Evolutionary conservation across 2,888 invertebrate species (phyloP).

Genomic region (Ischnura elegans): DNA sequence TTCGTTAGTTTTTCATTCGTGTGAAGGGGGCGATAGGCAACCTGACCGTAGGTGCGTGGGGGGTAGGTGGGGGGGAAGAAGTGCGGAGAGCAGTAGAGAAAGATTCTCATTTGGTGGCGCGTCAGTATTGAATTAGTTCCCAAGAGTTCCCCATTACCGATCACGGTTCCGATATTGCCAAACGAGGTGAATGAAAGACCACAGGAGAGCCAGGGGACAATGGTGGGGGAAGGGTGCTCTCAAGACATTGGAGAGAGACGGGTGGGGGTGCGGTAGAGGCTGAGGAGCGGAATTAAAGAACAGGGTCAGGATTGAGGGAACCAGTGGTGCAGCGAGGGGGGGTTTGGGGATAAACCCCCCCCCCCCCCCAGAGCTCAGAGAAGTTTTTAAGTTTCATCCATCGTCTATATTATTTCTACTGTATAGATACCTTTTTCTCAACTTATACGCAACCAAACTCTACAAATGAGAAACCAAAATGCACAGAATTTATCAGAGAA

Average conservation of each 20-base stretch:
- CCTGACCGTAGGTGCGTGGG: not conserved
- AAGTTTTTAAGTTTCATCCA: too few species aligned
- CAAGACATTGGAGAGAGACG: not conserved
- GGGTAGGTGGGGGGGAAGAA: not conserved
- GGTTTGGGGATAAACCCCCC: too few species aligned
- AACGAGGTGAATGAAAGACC: slow-evolving; percentile 66
- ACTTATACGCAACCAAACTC: too few species aligned
- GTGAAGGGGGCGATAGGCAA: not conserved
- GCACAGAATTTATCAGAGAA: too few species aligned
- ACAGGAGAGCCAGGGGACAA: too few species aligned
- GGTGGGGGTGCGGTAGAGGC: not conserved
- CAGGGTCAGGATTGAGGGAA: not conserved
- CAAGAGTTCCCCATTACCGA: slow-evolving; percentile 63
- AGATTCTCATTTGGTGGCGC: slow-evolving; percentile 38
- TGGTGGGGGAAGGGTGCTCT: not conserved
- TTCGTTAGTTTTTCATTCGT: too few species aligned
- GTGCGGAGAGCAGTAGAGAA: not conserved
- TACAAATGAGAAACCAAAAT: not conserved
- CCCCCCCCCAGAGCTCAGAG: too few species aligned
- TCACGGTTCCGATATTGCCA: slow-evolving; percentile 62
- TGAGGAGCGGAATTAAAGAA: not conserved
- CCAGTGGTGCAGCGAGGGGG: too few species aligned
- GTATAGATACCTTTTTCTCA: too few species aligned
- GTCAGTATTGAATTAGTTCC: slow-evolving; percentile 64
- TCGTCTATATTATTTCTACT: too few species aligned